Evolutionary conservation across 2,113 vertebrate genomes (phyloP), one percentile per base, ranked within the genome.

Genomic region (Cochlearius cochlearius): DNA sequence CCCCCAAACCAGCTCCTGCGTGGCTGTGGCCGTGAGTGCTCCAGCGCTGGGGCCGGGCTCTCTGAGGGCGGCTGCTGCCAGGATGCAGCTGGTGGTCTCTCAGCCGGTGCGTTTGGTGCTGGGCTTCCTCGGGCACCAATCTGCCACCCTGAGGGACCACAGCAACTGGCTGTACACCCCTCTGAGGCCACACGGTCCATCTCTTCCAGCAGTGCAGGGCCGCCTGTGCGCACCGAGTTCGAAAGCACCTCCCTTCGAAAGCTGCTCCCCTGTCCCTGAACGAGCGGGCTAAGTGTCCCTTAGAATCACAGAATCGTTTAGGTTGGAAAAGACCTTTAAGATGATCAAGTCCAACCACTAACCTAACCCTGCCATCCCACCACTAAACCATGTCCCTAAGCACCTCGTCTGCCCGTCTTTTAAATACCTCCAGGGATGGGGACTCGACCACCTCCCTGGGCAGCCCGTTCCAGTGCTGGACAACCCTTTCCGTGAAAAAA

Each of bases 151-250:
- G 0, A 52, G 63, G 43, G 56, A 27, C 25, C 17, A 1, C 76
- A 25, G 68, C 69, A 12, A 30, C 12, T 0, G 0, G 21, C 60
- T 12, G 29, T 7, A 2, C 16, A 2, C 41, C 32, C 20, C 34
- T 15, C 52, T 11, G 39, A 8, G 5, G 38, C 59, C 4, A 1
- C 67, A 10, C 25, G 2, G 18, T 0, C 29, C n/a, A 2, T 5
- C 20, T 9, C 22, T n/a, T 22, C 32, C 21, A 12, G 20, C 59
- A 38, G 53, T 4, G 14, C 82, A 21, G 39, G 59, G 39, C 23
- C 16, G 7, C 2, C 14, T 12, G 30, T 8, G 71, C 0, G 1
- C 4, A 4, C 6, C 1, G 1, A 6, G 67, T 15, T 9, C 29
- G 53, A 34, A 30, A 63, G 49, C 47, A 50, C 6, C 32, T 3